Evolutionary conservation across 2,888 invertebrate species (phyloP), one percentile per base, ranked within the genome.

Genomic region (Metellina segmentata): DNA sequence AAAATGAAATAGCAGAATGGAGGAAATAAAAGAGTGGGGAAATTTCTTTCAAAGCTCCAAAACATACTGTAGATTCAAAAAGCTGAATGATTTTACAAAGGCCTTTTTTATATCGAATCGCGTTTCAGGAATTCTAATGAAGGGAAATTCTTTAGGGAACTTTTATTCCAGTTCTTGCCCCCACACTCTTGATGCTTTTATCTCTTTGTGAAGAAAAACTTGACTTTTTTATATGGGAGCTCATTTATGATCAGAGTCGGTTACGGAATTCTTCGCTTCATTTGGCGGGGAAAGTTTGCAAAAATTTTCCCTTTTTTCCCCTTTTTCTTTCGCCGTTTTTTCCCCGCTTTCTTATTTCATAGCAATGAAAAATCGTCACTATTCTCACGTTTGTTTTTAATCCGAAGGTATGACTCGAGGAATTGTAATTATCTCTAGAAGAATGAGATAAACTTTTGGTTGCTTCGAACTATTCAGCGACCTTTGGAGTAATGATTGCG

Each of bases 121-220:
- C 82, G 79, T 91, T 91, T 82, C 49, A 91, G 91, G 91, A 87
- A 91, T 91, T 91, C 83, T 88, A 91, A 91, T 91, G 91, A 87
- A 78, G 78, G 70, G 71, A 83, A 87, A 91, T 91, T 91, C 91
- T 91, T 91, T 85, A 61, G 83, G 74, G 72, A 81, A 82, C 82
- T 87, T 91, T 91, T 87, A 71, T 72, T 85, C 19, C 16, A 7
- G 9, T 72, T 85, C 52, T 82, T 87, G 49, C 69, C 16, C n/a
- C 81, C 53, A 81, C 53, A n/a, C 48, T n/a, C 34, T 71, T 19
- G 52, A 53, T 52, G 81, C 52, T 86, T 77, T 90, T 81, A 85
- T 79, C 81, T 90, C 61, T 70, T 79, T 48, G 16, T 51, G 34
- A 74, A 81, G 79, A 81, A 81, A 87, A 77, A 91, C 75, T 19